Conservation (phyloP, 2,797 vertebrate genomes). For the Enteromius unitaeniatus region DNA sequence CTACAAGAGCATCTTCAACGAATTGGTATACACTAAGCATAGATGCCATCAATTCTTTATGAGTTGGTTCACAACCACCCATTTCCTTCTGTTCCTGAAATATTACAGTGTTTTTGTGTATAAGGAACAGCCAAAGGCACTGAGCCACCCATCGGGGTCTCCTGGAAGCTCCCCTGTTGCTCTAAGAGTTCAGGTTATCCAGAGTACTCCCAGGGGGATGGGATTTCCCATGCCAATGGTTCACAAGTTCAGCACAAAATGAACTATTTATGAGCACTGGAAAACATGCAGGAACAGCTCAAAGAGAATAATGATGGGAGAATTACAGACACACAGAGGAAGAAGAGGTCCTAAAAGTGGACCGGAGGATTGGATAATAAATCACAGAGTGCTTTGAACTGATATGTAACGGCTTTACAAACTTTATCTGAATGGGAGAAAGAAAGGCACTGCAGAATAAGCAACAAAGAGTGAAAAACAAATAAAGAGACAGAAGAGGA, state of each 20-base stretch:
- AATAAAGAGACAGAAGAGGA: constrained; percentile 38
- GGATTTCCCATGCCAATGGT: constrained; percentile 55
- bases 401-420: constrained; percentile 69
- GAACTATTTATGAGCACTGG: constrained; percentile 73
- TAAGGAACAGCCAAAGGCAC: constrained; percentile 59
- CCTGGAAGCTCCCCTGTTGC: constrained; percentile 54
- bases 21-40: constrained; percentile 62
- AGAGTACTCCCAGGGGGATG: constrained; percentile 13
- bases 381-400: constrained; percentile 64
- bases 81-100: constrained; percentile 58
- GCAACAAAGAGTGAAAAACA: constrained; percentile 36
- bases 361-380: constrained; percentile 55
- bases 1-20: not conserved
- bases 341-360: constrained; percentile 22
- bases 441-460: constrained; percentile 46
- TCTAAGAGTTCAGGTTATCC: constrained; percentile 46
- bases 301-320: constrained; percentile 15
- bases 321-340: not conserved
- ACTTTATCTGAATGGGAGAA: constrained; percentile 61
- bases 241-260: constrained; percentile 73
- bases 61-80: constrained; percentile 58
- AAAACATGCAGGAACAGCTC: constrained; percentile 44
- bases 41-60: constrained; percentile 73
- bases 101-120: constrained; percentile 57
- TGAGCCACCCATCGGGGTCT: constrained; percentile 51